A percentile compares a stretch with the other conserved stretches of the same genome.
phyloP scores from a whole-genome alignment of 1,140 invertebrate genomes.

The Drosophila subpulchrella region DNA sequence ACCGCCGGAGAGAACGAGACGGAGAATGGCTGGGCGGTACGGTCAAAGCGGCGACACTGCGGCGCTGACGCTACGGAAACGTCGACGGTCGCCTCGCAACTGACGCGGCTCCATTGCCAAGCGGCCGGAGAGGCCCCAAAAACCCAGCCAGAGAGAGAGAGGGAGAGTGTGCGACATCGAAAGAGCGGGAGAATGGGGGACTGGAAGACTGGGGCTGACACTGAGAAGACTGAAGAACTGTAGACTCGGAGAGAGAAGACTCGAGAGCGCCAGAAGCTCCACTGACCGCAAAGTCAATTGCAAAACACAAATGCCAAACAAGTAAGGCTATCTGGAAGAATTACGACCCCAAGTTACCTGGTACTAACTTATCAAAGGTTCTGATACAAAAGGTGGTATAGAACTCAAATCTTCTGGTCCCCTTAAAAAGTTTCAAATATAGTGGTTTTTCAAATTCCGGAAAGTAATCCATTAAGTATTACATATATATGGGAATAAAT shows the following conservation, averaged over 20 bases:
- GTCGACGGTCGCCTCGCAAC: conserved; percentile 72
- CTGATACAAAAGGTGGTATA: no score
- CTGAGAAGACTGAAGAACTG: conserved; percentile 3
- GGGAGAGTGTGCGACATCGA: conserved; percentile 2
- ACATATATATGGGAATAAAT: no score
- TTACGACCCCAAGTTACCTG: not conserved
- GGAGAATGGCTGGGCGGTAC: conserved; percentile 2
- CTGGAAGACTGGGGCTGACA: not conserved
- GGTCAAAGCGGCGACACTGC: conserved; percentile 32
- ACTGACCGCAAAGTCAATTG: conserved; percentile 43
- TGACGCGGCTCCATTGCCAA: conserved; percentile 46
- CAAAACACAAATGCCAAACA: conserved; percentile 4
- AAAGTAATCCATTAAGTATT: no score
- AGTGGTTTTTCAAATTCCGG: no score
- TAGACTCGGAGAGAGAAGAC: conserved; percentile 15
- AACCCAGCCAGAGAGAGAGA: not conserved
- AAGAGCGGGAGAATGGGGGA: conserved; percentile 19
- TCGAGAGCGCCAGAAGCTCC: conserved; percentile 19
- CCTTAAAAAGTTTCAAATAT: no score
- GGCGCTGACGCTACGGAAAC: conserved; percentile 57
- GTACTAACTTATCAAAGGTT: no score
- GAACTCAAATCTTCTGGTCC: no score
- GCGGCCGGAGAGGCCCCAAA: conserved; percentile 20
- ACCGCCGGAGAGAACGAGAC: conserved; percentile 12
- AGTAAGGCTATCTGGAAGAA: not conserved